Conservation (phyloP, 2,113 vertebrate genomes). For the Onychorhynchus coronatus region DNA sequence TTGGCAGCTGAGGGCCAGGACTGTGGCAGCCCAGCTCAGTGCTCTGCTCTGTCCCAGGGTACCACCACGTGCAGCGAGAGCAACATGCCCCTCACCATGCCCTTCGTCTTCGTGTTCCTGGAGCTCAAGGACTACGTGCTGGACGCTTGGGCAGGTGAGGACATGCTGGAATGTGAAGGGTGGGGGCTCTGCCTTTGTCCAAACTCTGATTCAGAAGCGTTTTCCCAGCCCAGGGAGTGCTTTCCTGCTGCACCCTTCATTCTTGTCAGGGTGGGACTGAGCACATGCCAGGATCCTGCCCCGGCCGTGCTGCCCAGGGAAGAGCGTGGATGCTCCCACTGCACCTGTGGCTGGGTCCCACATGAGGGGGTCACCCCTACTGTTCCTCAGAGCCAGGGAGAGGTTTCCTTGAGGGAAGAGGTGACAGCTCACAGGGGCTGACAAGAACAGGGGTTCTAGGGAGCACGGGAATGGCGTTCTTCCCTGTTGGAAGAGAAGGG, state of each 20-base stretch:
- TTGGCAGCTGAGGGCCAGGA: neutral
- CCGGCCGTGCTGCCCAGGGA: neutral
- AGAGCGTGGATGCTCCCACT: neutral
- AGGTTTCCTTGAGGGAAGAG: neutral
- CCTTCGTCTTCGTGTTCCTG: conserved; percentile 89
- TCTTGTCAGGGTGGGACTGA: neutral
- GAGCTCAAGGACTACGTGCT: conserved; percentile 97
- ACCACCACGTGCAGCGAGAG: conserved; percentile 92
- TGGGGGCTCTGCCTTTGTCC: neutral
- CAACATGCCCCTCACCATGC: conserved; percentile 92
- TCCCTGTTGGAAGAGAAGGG: neutral
- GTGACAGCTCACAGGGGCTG: neutral
- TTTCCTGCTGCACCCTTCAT: neutral
- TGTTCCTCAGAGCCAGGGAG: neutral
- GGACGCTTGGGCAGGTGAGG: conserved; percentile 90
- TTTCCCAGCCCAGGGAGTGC: neutral
- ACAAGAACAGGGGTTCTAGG: neutral
- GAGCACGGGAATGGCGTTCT: neutral
- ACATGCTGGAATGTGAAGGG: fast-evolving
- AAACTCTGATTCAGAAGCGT: neutral
- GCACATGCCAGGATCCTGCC: neutral
- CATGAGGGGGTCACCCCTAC: neutral
- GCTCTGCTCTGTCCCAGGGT: conserved; percentile 76
- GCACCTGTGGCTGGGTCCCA: neutral
- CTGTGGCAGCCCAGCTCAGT: neutral